Conservation (phyloP, 2,797 vertebrate genomes). For the Momotus momota region DNA sequence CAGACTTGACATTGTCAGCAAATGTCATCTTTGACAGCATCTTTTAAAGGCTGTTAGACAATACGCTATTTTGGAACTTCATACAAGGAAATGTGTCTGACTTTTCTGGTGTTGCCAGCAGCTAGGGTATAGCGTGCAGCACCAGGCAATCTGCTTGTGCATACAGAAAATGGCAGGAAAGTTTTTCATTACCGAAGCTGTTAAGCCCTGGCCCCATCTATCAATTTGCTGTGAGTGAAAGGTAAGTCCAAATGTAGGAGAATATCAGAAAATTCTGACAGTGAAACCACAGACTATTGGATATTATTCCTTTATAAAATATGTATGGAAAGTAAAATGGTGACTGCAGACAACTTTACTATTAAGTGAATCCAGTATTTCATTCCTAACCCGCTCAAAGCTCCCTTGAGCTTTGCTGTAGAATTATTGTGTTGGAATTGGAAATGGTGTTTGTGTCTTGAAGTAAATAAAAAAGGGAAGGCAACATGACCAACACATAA, state of each 20-base stretch:
- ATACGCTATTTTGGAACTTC: background rate
- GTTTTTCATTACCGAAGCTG: background rate
- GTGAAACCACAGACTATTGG: background rate
- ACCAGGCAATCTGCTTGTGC: background rate
- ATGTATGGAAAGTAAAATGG: background rate
- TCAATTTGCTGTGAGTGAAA: background rate
- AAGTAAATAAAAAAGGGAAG: background rate
- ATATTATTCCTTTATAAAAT: background rate
- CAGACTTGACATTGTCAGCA: background rate
- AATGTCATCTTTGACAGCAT: background rate
- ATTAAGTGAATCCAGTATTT: background rate
- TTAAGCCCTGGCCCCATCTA: background rate
- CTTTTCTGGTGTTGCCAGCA: background rate
- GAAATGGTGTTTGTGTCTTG: slow-evolving; percentile 3
- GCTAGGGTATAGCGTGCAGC: background rate
- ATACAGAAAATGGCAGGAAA: background rate
- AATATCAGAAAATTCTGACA: background rate
- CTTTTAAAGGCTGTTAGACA: background rate
- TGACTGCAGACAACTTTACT: background rate
- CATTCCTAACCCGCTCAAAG: background rate
- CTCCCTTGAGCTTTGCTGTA: background rate
- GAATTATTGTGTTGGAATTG: background rate
- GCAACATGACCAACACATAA: background rate
- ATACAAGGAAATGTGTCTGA: background rate
- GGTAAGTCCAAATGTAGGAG: background rate